These are phyloP conservation scores for Bergia sp. DNA, from an alignment of 92 coral and sea anemone species.

Conservation along the genomic window DNA sequence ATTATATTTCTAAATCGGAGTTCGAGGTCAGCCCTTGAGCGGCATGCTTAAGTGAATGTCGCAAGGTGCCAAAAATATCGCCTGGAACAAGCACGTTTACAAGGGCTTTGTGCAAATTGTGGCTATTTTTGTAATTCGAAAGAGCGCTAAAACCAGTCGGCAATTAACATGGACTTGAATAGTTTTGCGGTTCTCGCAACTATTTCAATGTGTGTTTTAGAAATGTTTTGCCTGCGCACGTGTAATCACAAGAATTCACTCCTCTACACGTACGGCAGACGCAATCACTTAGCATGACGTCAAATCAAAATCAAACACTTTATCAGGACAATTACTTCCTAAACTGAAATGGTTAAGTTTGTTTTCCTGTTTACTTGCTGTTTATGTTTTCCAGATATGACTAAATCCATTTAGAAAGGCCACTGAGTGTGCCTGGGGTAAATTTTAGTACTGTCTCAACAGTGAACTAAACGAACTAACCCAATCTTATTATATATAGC, in stretches of 20 bases:
- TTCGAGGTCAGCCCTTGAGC: neutral
- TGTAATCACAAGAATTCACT: neutral
- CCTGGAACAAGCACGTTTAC: neutral
- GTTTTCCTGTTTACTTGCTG: slow-evolving; percentile 24
- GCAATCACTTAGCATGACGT: slow-evolving; percentile 13
- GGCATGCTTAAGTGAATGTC: neutral
- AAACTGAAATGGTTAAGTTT: neutral
- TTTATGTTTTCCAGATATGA: slow-evolving; percentile 9
- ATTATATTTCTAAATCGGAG: neutral
- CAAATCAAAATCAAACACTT: neutral
- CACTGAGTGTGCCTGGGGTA: neutral
- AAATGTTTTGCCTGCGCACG: neutral
- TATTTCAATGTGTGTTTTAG: slow-evolving; percentile 7
- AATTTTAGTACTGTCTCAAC: neutral
- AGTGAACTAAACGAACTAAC: neutral
- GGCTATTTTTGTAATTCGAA: slow-evolving; percentile 17
- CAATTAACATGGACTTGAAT: neutral
- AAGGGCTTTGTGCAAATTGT: neutral
- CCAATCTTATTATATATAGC: neutral
- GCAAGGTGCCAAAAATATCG: slow-evolving; percentile 23
- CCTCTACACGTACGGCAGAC: neutral
- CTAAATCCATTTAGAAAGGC: slow-evolving; percentile 19
- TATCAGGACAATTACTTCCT: slow-evolving; percentile 9
- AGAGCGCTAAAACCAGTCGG: slow-evolving; percentile 15
- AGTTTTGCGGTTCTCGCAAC: slow-evolving; percentile 36